Evolutionary conservation across 2,797 vertebrate genomes (phyloP).

Genomic region (Hydrocynus forskahlii): DNA sequence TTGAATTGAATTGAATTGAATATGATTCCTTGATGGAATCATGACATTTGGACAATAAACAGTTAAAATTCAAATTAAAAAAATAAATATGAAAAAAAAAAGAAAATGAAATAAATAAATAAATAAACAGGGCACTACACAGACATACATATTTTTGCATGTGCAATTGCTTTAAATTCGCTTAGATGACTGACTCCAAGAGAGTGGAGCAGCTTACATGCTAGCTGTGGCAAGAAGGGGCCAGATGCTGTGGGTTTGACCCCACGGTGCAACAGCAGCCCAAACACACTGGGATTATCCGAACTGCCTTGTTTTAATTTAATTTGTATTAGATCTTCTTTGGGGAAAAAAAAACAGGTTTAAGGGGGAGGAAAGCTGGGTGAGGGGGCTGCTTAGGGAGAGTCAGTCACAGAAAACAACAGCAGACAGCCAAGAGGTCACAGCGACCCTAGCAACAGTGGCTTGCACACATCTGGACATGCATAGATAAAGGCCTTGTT

Average conservation of each 20-base stretch:
- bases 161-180: too few relatives aligned
- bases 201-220: constrained; percentile 70
- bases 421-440: constrained; percentile 66
- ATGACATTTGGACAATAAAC: too few relatives aligned
- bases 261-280: constrained; percentile 66
- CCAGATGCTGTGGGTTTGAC: constrained; percentile 80
- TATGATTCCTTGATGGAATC: too few relatives aligned
- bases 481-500: constrained; percentile 22
- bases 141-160: too few relatives aligned
- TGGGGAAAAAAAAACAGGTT: constrained; percentile 66
- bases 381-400: constrained; percentile 20
- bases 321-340: constrained; percentile 79
- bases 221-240: constrained; percentile 56
- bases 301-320: constrained; percentile 79
- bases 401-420: constrained; percentile 67
- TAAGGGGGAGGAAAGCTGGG: constrained; percentile 34
- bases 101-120: constrained; percentile 26
- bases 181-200: constrained; percentile 47
- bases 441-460: constrained; percentile 8
- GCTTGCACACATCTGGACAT: constrained; percentile 36
- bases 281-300: constrained; percentile 80
- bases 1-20: too few relatives aligned
- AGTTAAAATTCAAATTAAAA: too few relatives aligned
- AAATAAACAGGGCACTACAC: too few relatives aligned
- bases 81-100: too few relatives aligned